Base-by-base conservation (phyloP, 2,888 invertebrate species). In the Eupeodes latifasciatus region DNA sequence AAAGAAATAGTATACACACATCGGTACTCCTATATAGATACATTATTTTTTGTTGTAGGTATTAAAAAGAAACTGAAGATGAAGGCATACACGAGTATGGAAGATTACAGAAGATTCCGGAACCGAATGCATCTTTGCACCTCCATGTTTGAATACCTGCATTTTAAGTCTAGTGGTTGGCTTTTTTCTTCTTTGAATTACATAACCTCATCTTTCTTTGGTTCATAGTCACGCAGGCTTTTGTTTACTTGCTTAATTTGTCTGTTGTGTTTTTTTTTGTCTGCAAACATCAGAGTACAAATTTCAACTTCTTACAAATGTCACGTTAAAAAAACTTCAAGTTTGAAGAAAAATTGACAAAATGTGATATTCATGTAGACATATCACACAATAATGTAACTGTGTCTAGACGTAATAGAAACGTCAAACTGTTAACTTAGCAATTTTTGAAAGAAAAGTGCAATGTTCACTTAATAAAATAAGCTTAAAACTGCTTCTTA, bases 61-160 rank as follows among this genome's bases (percentile, higher is more conserved):
- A 57, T 19, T 40, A 79, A 27, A 40, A 40, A 10, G 36, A 79
- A n/a, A 19, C 61, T 62, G 16, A 62, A 55, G 55, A 64, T 61
- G 80, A 67, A 12, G 74, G 36, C 10, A 53, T 10, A 61, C 40
- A 16, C 40, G 40, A 16, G 61, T 59, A 59, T 7, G 44, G 51
- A 51, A 14, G 36, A 61, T 55, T 44, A 67, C 44, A 72, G 75
- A 84, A 80, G 67, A 16, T 59, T 44, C 79, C 62, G 36, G 84
- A 75, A 75, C 80, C 11, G 40, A 72, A 72, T 82, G 62, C n/a
- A 44, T 40, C 34, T 34, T 74, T 53, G 36, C 53, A 71, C 55
- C 61, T 61, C 47, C 34, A 36, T 77, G 62, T 14, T 27, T 49
- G 47, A 66, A 66, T 66, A 47, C 62, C 61, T 79, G 53, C 55